Evolutionary conservation across 2,113 vertebrate genomes (phyloP).

Genomic region (Mus spicilegus): DNA sequence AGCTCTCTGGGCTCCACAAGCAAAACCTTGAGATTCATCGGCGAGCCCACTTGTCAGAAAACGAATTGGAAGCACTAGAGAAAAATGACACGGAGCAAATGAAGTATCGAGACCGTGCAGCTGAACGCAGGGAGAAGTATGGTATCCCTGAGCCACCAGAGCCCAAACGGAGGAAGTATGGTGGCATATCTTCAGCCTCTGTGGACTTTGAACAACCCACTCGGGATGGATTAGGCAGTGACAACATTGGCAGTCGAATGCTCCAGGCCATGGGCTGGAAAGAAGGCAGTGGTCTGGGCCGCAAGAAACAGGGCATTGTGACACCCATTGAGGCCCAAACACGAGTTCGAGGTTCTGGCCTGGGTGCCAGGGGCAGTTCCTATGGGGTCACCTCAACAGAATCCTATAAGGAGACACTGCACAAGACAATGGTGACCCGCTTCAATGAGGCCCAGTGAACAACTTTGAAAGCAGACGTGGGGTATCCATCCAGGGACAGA

Average conservation of each 20-base stretch:
- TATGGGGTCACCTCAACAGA: conserved; percentile 82
- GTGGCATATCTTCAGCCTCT: conserved; percentile 81
- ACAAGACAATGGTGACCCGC: conserved; percentile 86
- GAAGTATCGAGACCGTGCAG: conserved; percentile 86
- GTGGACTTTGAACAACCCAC: conserved; percentile 85
- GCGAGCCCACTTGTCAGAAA: conserved; percentile 84
- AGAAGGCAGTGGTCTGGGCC: conserved; percentile 84
- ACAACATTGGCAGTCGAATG: conserved; percentile 85
- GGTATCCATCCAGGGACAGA: conserved; percentile 4
- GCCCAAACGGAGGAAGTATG: conserved; percentile 90
- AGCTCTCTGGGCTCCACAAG: conserved; percentile 95
- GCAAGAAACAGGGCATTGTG: conserved; percentile 84
- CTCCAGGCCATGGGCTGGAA: conserved; percentile 86
- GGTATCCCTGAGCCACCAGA: conserved; percentile 87
- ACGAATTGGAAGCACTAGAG: conserved; percentile 86
- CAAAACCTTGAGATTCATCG: conserved; percentile 94
- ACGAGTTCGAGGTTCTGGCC: conserved; percentile 82
- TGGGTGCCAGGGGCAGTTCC: conserved; percentile 83
- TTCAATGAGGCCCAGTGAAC: conserved; percentile 83
- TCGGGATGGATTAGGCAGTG: conserved; percentile 81
- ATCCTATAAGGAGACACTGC: conserved; percentile 83
- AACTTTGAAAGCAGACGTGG: conserved; percentile 17
- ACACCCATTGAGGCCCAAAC: conserved; percentile 84
- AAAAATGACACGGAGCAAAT: conserved; percentile 87
- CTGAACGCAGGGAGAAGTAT: conserved; percentile 87